Conservation (phyloP, 1,140 invertebrate genomes). For the Ceratosolen solmsi region DNA sequence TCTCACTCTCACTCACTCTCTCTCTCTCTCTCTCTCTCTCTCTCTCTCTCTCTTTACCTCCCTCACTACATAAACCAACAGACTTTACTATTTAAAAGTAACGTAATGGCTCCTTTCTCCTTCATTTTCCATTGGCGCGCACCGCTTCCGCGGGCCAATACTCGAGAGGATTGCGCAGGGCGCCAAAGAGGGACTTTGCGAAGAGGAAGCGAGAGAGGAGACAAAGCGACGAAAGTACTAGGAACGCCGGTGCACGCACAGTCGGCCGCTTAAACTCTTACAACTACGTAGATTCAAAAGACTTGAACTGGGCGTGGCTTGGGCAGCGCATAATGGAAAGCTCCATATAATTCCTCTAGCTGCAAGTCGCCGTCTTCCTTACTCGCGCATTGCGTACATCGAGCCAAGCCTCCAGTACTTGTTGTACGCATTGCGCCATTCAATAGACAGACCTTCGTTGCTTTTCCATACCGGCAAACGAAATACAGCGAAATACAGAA, state of each 20-base stretch:
- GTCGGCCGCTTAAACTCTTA: background rate
- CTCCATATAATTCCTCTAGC: background rate
- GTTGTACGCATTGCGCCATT: too few species aligned
- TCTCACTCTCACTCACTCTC: too few species aligned
- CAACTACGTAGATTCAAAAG: background rate
- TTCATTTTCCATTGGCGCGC: background rate
- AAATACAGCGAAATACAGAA: too few species aligned
- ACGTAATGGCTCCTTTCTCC: background rate
- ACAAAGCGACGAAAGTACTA: conserved; percentile 4
- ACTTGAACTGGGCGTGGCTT: background rate
- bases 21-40: too few species aligned
- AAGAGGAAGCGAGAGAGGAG: background rate
- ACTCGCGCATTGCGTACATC: too few species aligned
- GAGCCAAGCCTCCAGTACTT: too few species aligned
- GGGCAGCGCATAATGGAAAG: background rate
- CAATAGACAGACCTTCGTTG: too few species aligned
- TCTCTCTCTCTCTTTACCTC: too few species aligned
- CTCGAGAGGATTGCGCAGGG: background rate
- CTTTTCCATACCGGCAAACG: too few species aligned
- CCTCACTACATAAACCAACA: too few species aligned
- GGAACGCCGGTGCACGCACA: background rate
- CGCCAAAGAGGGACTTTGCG: background rate
- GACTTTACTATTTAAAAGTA: background rate
- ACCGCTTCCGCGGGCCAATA: background rate
- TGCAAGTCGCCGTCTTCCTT: background rate